Base-by-base conservation (phyloP, 2,888 invertebrate genomes). In the Fragum fragum region DNA sequence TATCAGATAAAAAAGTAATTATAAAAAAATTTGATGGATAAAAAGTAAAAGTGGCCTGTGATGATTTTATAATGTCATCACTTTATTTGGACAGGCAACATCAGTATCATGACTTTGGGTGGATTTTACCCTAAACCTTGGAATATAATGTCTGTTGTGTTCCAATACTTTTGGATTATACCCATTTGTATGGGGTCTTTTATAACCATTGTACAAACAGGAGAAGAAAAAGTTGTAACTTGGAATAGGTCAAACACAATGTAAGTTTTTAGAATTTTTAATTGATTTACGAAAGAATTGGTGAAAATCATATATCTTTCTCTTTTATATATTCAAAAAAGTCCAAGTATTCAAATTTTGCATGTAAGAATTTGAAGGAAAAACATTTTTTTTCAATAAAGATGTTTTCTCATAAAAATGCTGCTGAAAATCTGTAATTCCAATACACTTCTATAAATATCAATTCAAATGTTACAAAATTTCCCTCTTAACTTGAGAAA, bases 121-220 rank as follows among this genome's bases (percentile, higher is more conserved):
- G 39, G 28, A 21, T 42, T 39, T 42, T 66, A 26, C 42, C 66
- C 66, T 66, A 66, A 66, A 39, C 36, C 21, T 66, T 32, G 66
- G 42, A 39, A 66, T 66, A 83, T 83, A 76, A 83, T 83, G 83
- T 70, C 53, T 73, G 47, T 68, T 61, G 53, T 73, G 47, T 71
- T 76, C 26, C 73, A 83, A 7, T 76, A 79, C 75, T 53, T 79
- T 70, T 83, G 83, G 83, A 83, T 83, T 52, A 53, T 83, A 73
- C 83, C 83, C 79, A 63, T 83, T 57, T 79, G 83, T 76, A 76
- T 83, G 83, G 83, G 83, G 76, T 71, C 79, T 14, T 55, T 83
- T 52, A 83, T 83, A 18, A 76, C 79, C 2, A 52, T 83, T 36
- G 83, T 83, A 21, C 76, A 83, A 28, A 79, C 83, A 28, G 78